Evolutionary conservation across 2,888 invertebrate species (phyloP).

Genomic region (Salticus scenicus): DNA sequence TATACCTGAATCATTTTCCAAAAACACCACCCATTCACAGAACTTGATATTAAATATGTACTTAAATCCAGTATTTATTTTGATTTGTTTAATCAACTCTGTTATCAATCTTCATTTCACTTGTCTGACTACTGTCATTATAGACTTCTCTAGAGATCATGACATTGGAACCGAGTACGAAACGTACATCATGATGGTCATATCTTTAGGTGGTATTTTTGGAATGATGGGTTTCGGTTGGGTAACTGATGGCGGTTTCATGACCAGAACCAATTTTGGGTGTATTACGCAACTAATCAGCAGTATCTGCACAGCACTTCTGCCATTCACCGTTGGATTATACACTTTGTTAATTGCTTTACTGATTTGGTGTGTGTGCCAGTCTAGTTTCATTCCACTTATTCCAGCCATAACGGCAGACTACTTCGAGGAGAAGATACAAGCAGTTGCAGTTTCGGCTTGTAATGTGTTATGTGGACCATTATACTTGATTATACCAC

Average conservation of each 20-base stretch:
- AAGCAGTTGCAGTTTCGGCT: constrained; percentile 25
- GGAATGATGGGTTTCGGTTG: constrained; percentile 31
- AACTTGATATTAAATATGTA: neutral
- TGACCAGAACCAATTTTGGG: neutral
- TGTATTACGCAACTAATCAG: neutral
- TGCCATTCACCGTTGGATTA: neutral
- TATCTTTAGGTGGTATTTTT: constrained; percentile 13
- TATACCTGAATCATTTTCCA: too few species aligned
- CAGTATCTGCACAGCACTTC: neutral
- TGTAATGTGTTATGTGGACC: constrained; percentile 21
- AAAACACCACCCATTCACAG: neutral
- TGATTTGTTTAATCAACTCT: neutral
- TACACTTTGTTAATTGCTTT: neutral
- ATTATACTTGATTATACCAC: constrained; percentile 13
- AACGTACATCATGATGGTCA: constrained; percentile 20
- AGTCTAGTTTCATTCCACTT: neutral
- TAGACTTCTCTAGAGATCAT: constrained; percentile 30
- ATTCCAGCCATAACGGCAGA: constrained; percentile 28
- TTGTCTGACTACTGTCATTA: constrained; percentile 9
- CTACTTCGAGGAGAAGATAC: constrained; percentile 12
- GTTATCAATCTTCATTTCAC: neutral
- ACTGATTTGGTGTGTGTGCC: neutral
- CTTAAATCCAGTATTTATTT: constrained; percentile 17
- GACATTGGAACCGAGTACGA: neutral
- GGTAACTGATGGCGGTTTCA: constrained; percentile 18